phyloP scores from a whole-genome alignment of 1,140 invertebrate species.

The Wasmannia auropunctata region DNA sequence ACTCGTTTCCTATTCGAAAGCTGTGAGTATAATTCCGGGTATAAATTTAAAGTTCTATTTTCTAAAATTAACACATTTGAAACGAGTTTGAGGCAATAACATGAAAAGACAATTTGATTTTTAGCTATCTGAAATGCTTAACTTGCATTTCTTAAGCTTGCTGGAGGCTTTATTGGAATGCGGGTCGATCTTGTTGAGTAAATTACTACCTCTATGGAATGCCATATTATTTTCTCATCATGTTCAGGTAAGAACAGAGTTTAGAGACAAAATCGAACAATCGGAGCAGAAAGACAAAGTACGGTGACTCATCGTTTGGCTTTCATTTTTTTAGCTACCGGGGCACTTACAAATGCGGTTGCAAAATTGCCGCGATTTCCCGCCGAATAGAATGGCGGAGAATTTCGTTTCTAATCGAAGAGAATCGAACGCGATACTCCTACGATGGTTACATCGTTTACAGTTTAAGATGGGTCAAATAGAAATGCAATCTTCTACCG shows the following conservation, averaged over 20 bases:
- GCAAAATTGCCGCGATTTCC: constrained; percentile 94
- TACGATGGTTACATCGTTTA: constrained; percentile 96
- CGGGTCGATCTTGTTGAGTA: constrained; percentile 95
- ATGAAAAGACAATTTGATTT: constrained; percentile 58
- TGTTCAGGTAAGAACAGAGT: constrained; percentile 88
- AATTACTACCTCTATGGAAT: constrained; percentile 94
- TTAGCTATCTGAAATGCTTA: constrained; percentile 98
- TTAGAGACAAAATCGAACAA: background rate
- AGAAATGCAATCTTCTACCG: constrained; percentile 97
- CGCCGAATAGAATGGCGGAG: constrained; percentile 84
- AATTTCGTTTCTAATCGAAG: constrained; percentile 78
- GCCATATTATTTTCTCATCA: constrained; percentile 96
- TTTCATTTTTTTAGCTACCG: constrained; percentile 90
- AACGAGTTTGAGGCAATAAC: background rate
- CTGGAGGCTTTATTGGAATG: constrained; percentile 98
- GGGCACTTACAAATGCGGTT: constrained; percentile 95
- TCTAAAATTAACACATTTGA: background rate
- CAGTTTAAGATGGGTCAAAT: constrained; percentile 99
- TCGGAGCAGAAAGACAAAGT: background rate
- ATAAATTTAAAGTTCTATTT: background rate
- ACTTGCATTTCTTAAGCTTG: constrained; percentile 97
- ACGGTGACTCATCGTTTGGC: background rate
- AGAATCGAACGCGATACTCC: constrained; percentile 85
- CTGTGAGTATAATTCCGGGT: constrained; percentile 87
- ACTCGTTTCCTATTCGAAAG: constrained; percentile 96